Evolutionary conservation across 2,888 invertebrate species (phyloP).

Genomic region (Folsomia candida): DNA sequence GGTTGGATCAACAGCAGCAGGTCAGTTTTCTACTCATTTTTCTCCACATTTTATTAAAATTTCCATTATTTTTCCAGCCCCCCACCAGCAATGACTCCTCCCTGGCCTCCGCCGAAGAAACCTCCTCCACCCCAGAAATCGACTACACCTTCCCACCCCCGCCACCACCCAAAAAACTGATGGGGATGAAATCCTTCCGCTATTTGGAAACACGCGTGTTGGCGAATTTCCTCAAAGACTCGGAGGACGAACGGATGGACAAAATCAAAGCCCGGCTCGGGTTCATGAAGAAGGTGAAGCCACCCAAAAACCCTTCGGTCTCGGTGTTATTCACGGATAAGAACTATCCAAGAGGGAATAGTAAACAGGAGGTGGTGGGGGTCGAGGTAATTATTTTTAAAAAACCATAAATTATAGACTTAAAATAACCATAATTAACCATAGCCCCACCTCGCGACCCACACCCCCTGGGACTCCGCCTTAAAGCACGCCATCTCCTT

Average conservation of each 20-base stretch:
- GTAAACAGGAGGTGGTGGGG: too few species aligned
- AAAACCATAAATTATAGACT: not conserved
- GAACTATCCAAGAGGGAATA: too few species aligned
- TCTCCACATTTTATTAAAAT: too few species aligned
- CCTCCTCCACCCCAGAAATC: too few species aligned
- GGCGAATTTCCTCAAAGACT: not conserved
- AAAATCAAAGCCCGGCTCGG: not conserved
- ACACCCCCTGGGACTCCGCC: too few species aligned
- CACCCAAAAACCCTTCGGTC: not conserved
- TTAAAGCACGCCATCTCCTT: constrained; percentile 27
- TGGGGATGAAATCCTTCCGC: not conserved
- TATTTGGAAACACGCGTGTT: not conserved
- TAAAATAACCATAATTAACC: too few species aligned
- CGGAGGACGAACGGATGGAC: not conserved
- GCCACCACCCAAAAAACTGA: not conserved
- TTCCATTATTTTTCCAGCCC: too few species aligned
- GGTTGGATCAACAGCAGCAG: not conserved
- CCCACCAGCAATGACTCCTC: too few species aligned
- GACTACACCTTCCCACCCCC: too few species aligned
- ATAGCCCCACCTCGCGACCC: too few species aligned
- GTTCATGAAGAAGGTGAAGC: not conserved
- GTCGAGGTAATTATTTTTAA: not conserved
- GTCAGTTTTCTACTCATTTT: too few species aligned
- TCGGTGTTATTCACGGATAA: not conserved
- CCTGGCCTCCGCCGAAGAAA: too few species aligned